Conservation (phyloP, 2,888 invertebrate species). For the Nasonia oneida region DNA sequence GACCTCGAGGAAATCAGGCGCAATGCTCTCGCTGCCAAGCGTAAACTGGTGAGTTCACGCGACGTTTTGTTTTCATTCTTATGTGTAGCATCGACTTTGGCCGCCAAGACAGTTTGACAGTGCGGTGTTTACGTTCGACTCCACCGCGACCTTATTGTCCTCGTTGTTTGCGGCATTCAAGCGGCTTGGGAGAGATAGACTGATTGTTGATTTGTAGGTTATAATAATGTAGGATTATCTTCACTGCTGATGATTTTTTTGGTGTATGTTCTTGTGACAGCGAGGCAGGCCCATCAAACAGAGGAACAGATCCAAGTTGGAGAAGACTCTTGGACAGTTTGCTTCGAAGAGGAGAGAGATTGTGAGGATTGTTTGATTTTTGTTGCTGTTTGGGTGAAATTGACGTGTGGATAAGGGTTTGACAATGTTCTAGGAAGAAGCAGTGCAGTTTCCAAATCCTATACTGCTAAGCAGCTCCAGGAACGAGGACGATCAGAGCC, state of each 20-base stretch:
- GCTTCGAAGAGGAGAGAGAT: conserved; percentile 41
- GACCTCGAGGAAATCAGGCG: conserved; percentile 58
- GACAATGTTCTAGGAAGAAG: conserved; percentile 24
- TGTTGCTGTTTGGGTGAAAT: neutral
- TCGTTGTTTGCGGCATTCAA: neutral
- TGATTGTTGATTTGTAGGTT: conserved; percentile 4
- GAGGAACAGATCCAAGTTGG: conserved; percentile 33
- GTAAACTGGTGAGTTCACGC: conserved; percentile 49
- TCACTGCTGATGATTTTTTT: conserved; percentile 11
- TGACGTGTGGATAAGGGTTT: neutral
- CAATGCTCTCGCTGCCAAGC: conserved; percentile 58
- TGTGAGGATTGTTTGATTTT: conserved; percentile 40
- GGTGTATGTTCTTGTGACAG: conserved; percentile 13
- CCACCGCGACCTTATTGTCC: conserved; percentile 8
- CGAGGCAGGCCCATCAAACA: conserved; percentile 18
- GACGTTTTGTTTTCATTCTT: neutral
- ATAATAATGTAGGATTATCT: neutral
- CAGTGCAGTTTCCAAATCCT: neutral
- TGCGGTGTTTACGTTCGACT: neutral
- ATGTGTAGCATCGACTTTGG: neutral
- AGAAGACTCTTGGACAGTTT: conserved; percentile 52
- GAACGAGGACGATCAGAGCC: neutral
- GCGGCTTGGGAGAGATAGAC: neutral
- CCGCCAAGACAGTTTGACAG: neutral
- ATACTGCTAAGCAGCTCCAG: conserved; percentile 25